Evolutionary conservation across 2,113 vertebrate species (phyloP).

Genomic region (Pelusios castaneus): DNA sequence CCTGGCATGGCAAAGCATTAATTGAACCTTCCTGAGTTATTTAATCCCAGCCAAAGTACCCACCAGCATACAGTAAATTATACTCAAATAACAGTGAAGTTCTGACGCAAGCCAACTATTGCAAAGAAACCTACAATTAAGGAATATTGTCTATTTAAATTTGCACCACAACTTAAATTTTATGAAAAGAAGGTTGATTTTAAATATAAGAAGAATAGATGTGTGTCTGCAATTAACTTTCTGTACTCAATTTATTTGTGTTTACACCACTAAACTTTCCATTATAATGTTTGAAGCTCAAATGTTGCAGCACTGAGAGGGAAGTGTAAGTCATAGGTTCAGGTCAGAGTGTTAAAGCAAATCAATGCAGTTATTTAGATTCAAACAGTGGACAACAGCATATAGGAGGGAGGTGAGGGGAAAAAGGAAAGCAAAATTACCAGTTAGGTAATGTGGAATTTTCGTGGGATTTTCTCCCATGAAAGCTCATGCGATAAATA

Average conservation of each 20-base stretch:
- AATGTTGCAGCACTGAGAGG: not conserved
- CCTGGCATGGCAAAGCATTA: conserved; percentile 16
- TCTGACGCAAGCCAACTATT: not conserved
- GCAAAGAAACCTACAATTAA: not conserved
- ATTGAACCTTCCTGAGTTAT: not conserved
- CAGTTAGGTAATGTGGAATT: too few relatives aligned
- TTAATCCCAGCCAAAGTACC: not conserved
- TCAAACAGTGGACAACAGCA: too few relatives aligned
- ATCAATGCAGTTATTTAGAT: too few relatives aligned
- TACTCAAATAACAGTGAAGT: not conserved
- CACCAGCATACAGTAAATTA: not conserved
- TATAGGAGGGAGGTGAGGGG: too few relatives aligned
- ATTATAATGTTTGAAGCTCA: not conserved
- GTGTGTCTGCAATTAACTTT: not conserved
- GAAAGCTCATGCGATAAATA: too few relatives aligned
- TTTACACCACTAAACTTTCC: not conserved
- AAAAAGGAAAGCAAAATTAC: too few relatives aligned
- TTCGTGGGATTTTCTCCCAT: too few relatives aligned
- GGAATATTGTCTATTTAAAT: not conserved
- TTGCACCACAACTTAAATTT: not conserved
- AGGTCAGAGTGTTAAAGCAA: too few relatives aligned
- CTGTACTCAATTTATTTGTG: too few relatives aligned
- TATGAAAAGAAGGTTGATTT: not conserved
- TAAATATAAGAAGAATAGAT: not conserved
- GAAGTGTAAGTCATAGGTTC: too few relatives aligned